A percentile compares a stretch with the other conserved stretches of the same genome.
phyloP scores from a whole-genome alignment of 2,888 invertebrate genomes.

The Drosophila formosana region DNA sequence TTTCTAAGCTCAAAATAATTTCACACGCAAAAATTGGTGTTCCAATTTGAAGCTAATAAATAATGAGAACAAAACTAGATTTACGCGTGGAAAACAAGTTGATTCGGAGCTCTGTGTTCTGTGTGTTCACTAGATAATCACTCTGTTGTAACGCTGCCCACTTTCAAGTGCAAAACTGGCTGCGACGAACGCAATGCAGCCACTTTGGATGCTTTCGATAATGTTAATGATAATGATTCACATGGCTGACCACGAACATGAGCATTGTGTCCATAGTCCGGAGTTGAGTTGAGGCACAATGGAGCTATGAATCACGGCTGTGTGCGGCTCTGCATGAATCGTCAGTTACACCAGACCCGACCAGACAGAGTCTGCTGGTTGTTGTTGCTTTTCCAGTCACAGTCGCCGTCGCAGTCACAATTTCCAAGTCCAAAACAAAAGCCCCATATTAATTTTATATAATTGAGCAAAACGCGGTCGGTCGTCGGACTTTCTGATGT shows the following conservation, averaged over 20 bases:
- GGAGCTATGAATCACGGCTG: constrained; percentile 27
- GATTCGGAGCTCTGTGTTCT: not conserved
- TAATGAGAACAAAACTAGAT: not conserved
- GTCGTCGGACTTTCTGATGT: constrained; percentile 23
- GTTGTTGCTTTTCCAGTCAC: constrained; percentile 3
- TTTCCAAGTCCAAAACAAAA: constrained; percentile 11
- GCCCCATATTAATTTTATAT: constrained; percentile 7
- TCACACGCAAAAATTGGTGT: not conserved
- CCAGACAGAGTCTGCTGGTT: not conserved
- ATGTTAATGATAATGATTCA: constrained; percentile 25
- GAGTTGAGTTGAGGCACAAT: constrained; percentile 14
- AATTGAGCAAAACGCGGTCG: constrained; percentile 12
- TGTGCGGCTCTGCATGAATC: not conserved
- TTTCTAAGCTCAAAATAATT: too few relatives aligned
- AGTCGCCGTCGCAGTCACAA: too few relatives aligned
- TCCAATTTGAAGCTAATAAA: not conserved
- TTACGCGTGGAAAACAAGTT: not conserved
- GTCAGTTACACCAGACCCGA: not conserved
- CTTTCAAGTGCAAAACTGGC: constrained; percentile 1
- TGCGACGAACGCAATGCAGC: not conserved
- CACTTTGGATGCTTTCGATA: constrained; percentile 10
- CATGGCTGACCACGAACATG: constrained; percentile 20
- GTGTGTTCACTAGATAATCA: not conserved
- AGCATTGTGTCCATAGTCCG: constrained; percentile 10
- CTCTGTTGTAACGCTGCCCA: constrained; percentile 1